Conservation (phyloP, 2,113 vertebrate species). For the Sapayoa aenigma region DNA sequence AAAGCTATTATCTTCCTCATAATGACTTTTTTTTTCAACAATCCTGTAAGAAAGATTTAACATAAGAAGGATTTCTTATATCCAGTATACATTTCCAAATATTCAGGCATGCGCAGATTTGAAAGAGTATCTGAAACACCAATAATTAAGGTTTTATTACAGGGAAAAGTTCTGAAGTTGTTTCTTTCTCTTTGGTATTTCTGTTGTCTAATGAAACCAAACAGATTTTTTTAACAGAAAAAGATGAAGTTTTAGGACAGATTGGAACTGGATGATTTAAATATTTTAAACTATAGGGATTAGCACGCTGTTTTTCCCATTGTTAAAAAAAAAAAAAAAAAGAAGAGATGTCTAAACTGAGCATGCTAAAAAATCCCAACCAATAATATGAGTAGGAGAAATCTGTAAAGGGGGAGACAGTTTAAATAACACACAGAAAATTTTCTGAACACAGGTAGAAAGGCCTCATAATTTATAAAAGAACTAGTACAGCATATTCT, state of each 20-base stretch:
- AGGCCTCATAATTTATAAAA: background rate
- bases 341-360: background rate
- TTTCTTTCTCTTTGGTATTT: background rate
- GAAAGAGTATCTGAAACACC: background rate
- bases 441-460: background rate
- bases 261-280: background rate
- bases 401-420: background rate
- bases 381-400: background rate
- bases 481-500: background rate
- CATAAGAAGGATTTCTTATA: background rate
- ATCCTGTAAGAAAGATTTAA: background rate
- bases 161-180: background rate
- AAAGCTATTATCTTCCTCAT: background rate
- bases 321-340: background rate
- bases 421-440: background rate
- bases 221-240: background rate
- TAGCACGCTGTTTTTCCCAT: background rate
- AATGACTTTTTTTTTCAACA: background rate
- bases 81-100: background rate
- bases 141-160: background rate
- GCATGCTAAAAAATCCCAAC: background rate
- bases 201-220: background rate
- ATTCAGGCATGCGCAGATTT: background rate
- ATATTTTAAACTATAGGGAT: background rate
- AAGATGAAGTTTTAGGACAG: background rate